These are phyloP conservation scores for Amiota communis DNA, from an alignment of 2,888 invertebrate species.

Conservation along the genomic window DNA sequence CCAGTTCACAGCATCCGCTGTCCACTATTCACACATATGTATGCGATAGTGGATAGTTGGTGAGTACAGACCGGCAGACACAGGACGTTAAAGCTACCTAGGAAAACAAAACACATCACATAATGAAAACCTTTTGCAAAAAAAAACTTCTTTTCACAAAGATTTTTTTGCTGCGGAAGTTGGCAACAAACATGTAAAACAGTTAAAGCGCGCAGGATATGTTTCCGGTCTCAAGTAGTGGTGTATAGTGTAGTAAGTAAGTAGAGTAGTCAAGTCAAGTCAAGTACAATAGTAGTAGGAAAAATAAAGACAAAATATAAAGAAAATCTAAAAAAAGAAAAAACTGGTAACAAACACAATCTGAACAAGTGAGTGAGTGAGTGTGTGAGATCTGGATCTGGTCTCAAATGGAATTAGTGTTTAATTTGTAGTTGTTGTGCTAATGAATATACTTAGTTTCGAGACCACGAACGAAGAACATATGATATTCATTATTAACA, in stretches of 20 bases:
- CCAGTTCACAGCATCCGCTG: conserved; percentile 23
- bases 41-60: too few species aligned
- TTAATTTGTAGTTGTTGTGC: conserved; percentile 53
- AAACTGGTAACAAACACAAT: background rate
- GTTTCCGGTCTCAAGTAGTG: conserved; percentile 50
- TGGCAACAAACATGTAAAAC: conserved; percentile 66
- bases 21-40: background rate
- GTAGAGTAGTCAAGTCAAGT: background rate
- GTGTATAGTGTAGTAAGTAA: conserved; percentile 10
- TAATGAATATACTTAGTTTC: conserved; percentile 44
- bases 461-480: too few species aligned
- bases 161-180: conserved; percentile 64
- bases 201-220: conserved; percentile 69
- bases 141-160: conserved; percentile 30
- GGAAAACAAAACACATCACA: conserved; percentile 31
- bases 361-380: conserved; percentile 7
- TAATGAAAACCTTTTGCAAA: conserved; percentile 44
- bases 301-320: too few species aligned
- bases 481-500: background rate
- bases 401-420: conserved; percentile 58
- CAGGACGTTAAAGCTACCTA: conserved; percentile 3
- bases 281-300: too few species aligned
- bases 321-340: too few species aligned
- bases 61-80: too few species aligned
- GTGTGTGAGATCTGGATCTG: background rate